Conservation (phyloP, 2,888 invertebrate species). For the Oligia strigilis region DNA sequence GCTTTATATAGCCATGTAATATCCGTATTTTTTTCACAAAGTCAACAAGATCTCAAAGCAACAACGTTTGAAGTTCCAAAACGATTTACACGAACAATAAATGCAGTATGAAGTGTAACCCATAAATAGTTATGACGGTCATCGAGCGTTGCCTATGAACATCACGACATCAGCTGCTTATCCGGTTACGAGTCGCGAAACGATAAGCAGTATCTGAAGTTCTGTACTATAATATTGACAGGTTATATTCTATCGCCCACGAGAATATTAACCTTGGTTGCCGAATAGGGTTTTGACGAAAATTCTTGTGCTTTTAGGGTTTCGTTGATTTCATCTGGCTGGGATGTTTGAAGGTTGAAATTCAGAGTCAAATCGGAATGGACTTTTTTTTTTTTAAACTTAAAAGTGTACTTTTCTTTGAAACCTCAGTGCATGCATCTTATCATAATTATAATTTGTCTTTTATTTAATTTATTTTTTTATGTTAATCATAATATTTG, state of each 20-base stretch:
- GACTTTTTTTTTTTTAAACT: neutral
- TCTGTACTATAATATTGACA: constrained; percentile 30
- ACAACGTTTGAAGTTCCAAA: constrained; percentile 18
- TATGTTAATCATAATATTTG: neutral
- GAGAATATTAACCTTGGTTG: constrained; percentile 6
- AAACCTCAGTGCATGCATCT: neutral
- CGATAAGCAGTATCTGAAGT: constrained; percentile 52
- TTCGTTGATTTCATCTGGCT: neutral
- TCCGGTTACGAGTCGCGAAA: constrained; percentile 45
- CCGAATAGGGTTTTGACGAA: constrained; percentile 17
- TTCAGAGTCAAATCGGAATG: too few species aligned
- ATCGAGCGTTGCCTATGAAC: constrained; percentile 45
- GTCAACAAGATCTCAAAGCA: neutral
- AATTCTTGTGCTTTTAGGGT: neutral
- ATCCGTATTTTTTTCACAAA: neutral
- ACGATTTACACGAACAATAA: constrained; percentile 20
- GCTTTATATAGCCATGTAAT: neutral
- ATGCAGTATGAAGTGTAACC: constrained; percentile 28
- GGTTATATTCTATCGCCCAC: constrained; percentile 39
- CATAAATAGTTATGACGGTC: constrained; percentile 65
- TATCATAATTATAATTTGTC: neutral
- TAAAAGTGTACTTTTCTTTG: neutral
- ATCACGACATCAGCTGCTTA: constrained; percentile 49
- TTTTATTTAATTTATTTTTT: neutral
- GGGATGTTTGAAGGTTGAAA: neutral